phyloP scores from a whole-genome alignment of 2,113 vertebrate genomes.

The Zeus faber region DNA sequence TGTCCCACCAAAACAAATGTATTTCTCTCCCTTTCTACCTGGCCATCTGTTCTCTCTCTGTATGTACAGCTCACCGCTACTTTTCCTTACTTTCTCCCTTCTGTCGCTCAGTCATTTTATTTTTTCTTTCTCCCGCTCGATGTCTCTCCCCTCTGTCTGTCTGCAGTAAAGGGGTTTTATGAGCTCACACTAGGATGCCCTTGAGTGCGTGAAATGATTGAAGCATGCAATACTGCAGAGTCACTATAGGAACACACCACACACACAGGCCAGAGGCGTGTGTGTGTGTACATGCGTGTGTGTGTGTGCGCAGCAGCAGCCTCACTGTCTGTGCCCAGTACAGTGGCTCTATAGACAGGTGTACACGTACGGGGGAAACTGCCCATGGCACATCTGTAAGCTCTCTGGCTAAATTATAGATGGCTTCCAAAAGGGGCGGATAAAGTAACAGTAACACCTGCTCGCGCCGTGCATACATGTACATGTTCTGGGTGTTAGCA shows the following conservation, averaged over 20 bases:
- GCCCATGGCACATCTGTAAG: too few species aligned
- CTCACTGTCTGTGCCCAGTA: too few species aligned
- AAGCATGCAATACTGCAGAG: slow-evolving; percentile 29
- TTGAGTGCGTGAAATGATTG: slow-evolving; percentile 40
- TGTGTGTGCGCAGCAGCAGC: slow-evolving; percentile 5
- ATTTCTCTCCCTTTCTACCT: too few species aligned
- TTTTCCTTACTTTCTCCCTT: not conserved
- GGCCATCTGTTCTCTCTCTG: too few species aligned
- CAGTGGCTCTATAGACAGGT: too few species aligned
- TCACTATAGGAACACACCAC: slow-evolving; percentile 24
- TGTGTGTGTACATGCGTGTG: not conserved
- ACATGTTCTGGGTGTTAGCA: too few species aligned
- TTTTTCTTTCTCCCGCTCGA: too few species aligned
- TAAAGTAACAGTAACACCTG: not conserved
- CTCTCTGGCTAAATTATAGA: slow-evolving; percentile 34
- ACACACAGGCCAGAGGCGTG: slow-evolving; percentile 9
- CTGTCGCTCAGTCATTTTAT: too few species aligned
- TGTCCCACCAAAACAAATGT: too few species aligned
- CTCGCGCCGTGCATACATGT: slow-evolving; percentile 6
- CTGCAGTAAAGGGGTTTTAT: slow-evolving; percentile 13
- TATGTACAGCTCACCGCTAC: not conserved
- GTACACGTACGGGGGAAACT: too few species aligned
- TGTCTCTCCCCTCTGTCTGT: slow-evolving; percentile 5
- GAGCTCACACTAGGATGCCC: slow-evolving; percentile 18
- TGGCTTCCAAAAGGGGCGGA: slow-evolving; percentile 15